Percentiles rank a stretch among this genome's conserved stretches.
These are phyloP conservation scores for Doryteuthis pealeii DNA, from an alignment of 1,140 invertebrate genomes.

Conservation along the genomic window DNA sequence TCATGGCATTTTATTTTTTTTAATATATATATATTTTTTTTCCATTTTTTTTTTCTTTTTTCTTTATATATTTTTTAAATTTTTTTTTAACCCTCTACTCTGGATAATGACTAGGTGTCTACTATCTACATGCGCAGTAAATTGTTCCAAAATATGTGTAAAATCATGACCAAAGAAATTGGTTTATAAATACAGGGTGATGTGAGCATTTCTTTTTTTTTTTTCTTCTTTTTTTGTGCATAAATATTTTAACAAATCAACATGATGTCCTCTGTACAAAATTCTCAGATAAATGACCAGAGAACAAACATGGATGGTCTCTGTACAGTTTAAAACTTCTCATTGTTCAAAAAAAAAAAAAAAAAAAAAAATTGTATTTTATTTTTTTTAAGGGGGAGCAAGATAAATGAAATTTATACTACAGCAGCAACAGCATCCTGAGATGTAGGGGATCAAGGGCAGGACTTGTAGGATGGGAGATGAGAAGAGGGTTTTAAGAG, in stretches of 20 bases:
- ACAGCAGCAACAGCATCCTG: background rate
- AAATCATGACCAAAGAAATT: conserved; percentile 3
- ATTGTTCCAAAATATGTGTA: conserved; percentile 3
- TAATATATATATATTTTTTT: too few relatives aligned
- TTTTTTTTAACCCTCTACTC: too few relatives aligned
- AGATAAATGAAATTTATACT: background rate
- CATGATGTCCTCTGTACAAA: background rate
- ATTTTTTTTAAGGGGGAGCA: background rate
- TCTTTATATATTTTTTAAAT: too few relatives aligned
- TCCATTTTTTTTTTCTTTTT: too few relatives aligned
- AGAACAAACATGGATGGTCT: background rate
- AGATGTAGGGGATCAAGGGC: too few relatives aligned
- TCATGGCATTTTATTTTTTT: too few relatives aligned
- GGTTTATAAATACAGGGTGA: conserved; percentile 5
- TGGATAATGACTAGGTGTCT: too few relatives aligned
- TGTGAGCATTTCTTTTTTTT: too few relatives aligned
- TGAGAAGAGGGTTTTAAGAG: background rate
- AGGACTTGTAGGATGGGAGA: background rate
- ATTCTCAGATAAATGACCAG: background rate
- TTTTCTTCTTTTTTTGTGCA: background rate
- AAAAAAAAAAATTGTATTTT: background rate
- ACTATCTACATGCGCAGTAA: background rate
- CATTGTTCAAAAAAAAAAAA: background rate
- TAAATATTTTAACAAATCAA: conserved; percentile 11
- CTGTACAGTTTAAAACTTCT: background rate